Evolutionary conservation across 2,888 invertebrate species (phyloP), one percentile per base, ranked within the genome.

Genomic region (Salpingus planirostris): DNA sequence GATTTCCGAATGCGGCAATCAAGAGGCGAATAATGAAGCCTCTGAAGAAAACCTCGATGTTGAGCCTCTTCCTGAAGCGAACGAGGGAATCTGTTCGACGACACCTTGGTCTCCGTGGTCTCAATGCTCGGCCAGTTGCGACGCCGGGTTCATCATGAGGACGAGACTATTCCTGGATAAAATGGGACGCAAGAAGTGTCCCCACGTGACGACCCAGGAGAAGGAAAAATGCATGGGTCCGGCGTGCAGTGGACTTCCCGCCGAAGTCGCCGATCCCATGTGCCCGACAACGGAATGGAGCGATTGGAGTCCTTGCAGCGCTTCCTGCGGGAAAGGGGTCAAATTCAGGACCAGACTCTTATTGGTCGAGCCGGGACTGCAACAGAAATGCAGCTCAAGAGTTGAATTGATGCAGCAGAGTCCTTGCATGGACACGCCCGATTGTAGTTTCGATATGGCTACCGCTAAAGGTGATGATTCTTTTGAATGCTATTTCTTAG

Each of bases 261-360:
- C 75, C 4, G 74, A 71, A 45, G 46, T 64, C 1, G 58, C 70
- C 2, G 79, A 80, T 66, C 74, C 78, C 1, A 39, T 67, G 47
- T 85, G 85, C 50, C 83, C 87, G 35, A 80, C 87, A n/a, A 83
- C 84, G 0, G 77, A 77, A 29, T 95, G 93, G 93, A 79, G 86
- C 33, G 81, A 84, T 45, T 95, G 92, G 92, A 87, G 89, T 33
- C 84, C 91, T 0, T 95, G 93, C 66, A 83, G 86, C 29, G 86
- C 83, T 0, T 77, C 86, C 4, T 95, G 93, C 59, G 93, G 91
- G 0, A 75, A 76, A 54, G 93, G 93, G 1, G 75, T 83, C 10
- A 70, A 73, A 38, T 63, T 77, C 33, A 74, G 89, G 31, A 84
- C 83, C 21, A 73, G 92, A 3, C 68, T 88, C 42, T 54, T 79